Conservation (phyloP, 1,140 invertebrate genomes). For the Bicyclus anynana region DNA sequence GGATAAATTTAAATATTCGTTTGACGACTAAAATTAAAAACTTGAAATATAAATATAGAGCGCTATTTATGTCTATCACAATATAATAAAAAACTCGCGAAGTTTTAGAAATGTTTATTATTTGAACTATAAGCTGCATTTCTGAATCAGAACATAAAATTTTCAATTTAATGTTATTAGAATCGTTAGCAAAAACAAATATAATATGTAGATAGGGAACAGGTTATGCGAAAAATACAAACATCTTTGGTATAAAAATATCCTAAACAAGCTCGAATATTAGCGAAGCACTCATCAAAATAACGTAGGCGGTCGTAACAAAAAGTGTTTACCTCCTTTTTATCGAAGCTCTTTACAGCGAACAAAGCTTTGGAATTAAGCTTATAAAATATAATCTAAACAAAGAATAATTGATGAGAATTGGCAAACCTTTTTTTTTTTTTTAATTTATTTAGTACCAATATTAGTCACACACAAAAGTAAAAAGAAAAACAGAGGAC, state of each 20-base stretch:
- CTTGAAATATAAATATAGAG: too few relatives aligned
- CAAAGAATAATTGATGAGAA: too few relatives aligned
- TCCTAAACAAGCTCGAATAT: background rate
- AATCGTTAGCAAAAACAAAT: background rate
- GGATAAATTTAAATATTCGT: too few relatives aligned
- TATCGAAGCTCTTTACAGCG: background rate
- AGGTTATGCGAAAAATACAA: background rate
- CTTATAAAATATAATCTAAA: background rate
- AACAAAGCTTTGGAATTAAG: background rate
- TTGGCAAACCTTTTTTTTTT: too few relatives aligned
- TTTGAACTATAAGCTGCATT: too few relatives aligned
- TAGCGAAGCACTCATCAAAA: background rate
- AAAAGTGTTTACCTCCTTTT: background rate
- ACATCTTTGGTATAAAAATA: background rate
- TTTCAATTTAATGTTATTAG: background rate
- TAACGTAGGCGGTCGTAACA: background rate
- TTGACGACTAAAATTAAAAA: too few relatives aligned
- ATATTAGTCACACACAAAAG: too few relatives aligned
- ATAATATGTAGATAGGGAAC: background rate
- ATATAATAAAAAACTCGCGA: too few relatives aligned
- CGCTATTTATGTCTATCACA: too few relatives aligned
- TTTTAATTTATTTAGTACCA: too few relatives aligned
- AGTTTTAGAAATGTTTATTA: too few relatives aligned
- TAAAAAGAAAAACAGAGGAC: too few relatives aligned
- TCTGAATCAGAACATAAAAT: background rate